These are phyloP conservation scores for Montipora sp. DNA, from an alignment of 64 coral and sea anemone genomes.

Conservation along the genomic window DNA sequence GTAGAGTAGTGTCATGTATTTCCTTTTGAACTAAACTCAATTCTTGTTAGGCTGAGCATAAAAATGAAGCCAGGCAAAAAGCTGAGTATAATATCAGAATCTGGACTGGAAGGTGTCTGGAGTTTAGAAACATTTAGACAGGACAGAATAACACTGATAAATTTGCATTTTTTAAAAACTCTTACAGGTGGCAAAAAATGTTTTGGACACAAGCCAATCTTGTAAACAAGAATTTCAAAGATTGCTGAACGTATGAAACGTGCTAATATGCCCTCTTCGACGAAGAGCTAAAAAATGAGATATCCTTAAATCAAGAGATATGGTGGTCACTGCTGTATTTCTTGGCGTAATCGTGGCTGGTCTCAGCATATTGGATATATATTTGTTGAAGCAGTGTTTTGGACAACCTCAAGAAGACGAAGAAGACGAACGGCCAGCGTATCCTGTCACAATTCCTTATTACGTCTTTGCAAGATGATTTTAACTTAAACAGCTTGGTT, in stretches of 20 bases:
- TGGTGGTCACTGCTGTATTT: slow-evolving; percentile 45
- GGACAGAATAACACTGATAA: neutral
- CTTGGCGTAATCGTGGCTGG: slow-evolving; percentile 67
- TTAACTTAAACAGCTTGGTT: neutral
- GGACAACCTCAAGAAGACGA: neutral
- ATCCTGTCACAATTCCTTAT: slow-evolving; percentile 28
- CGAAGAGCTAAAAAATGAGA: neutral
- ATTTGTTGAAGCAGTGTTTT: slow-evolving; percentile 55
- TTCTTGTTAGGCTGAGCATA: no score
- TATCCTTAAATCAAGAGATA: neutral
- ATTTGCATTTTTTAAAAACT: neutral
- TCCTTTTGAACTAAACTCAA: no score
- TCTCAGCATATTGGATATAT: slow-evolving; percentile 56
- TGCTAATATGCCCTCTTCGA: neutral
- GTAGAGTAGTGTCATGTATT: no score
- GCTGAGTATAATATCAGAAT: neutral
- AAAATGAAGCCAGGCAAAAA: no score
- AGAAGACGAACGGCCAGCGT: neutral
- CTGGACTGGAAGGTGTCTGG: neutral
- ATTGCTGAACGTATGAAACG: neutral
- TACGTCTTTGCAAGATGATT: slow-evolving; percentile 24
- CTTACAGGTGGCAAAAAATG: slow-evolving; percentile 37
- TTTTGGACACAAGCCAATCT: neutral
- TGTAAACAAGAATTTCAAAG: neutral
- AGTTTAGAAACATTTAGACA: no score